Conservation (phyloP, 2,797 vertebrate genomes). For the Valencia hispanica region DNA sequence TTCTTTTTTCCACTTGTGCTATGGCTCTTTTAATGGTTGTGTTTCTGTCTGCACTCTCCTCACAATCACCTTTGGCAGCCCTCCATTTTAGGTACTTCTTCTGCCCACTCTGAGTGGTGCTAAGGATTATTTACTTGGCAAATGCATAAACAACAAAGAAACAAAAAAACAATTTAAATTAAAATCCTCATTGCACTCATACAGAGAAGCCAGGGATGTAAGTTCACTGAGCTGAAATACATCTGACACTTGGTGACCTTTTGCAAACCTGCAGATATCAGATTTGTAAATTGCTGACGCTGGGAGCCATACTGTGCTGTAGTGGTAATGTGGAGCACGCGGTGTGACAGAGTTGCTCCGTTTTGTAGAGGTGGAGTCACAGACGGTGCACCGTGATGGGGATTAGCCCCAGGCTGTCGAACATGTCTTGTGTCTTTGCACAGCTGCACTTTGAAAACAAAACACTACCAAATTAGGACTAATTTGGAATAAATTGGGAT, state of each 20-base stretch:
- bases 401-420: not conserved
- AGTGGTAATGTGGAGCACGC: constrained; percentile 41
- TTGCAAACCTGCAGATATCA: constrained; percentile 62
- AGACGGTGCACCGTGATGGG: constrained; percentile 13
- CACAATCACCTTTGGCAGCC: constrained; percentile 44
- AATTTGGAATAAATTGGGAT: not conserved
- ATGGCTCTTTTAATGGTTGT: constrained; percentile 8
- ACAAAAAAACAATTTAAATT: constrained; percentile 36
- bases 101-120: constrained; percentile 32
- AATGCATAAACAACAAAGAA: constrained; percentile 24
- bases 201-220: constrained; percentile 28
- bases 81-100: constrained; percentile 39
- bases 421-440: constrained; percentile 5
- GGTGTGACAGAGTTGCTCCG: constrained; percentile 30
- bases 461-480: not conserved
- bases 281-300: constrained; percentile 63
- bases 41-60: constrained; percentile 8
- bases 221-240: constrained; percentile 44
- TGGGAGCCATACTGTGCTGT: constrained; percentile 52
- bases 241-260: constrained; percentile 67
- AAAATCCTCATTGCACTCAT: constrained; percentile 22
- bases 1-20: constrained; percentile 21
- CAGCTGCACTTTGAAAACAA: not conserved
- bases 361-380: constrained; percentile 31
- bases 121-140: constrained; percentile 44